Evolutionary conservation across 2,888 invertebrate species (phyloP), one percentile per base, ranked within the genome.

Genomic region (Watsonalla binaria): DNA sequence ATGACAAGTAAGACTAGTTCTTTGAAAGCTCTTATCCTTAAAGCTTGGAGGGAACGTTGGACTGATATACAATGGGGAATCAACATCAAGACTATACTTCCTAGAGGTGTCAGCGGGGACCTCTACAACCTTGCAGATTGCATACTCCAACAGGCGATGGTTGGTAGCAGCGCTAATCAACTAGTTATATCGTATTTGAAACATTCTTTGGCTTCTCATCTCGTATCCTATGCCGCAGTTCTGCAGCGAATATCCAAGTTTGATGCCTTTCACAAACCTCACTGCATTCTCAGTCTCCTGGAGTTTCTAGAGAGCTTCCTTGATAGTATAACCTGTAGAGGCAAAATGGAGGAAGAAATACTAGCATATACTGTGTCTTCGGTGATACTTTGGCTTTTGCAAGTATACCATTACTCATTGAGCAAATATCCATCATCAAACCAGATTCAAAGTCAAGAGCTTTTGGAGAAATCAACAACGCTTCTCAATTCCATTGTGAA

Each of bases 11-110:
- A 96, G 92, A 96, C 96, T 0, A 95, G 95, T 81, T 94, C 95
- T 56, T 81, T 96, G 50, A 96, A 96, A 84, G 95, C 96, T 56
- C 88, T 96, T 34, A 91, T 97, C 64, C 86, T 97, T 55, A 93
- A 94, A 79, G 98, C 98, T 50, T 99, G 98, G 98, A 93, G 97
- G 68, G 98, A 98, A 86, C 92, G 98, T 58, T 98, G 98, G 98
- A 95, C 96, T 0, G 98, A 98, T 82, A 93, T 98, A 47, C 97
- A 97, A 84, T 98, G 98, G 98, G 98, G 98, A 45, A 97, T 98
- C 65, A 96, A 98, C 74, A 96, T 98, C 54, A 98, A 98, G 92
- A 96, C 96, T n/a, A 96, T 95, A 63, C 84, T 96, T 57, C 97
- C 97, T 0, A 90, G 96, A 77, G 96, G 97, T n/a, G 96, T 97